phyloP scores from a whole-genome alignment of 2,888 invertebrate species.

The Tipula confusa region DNA sequence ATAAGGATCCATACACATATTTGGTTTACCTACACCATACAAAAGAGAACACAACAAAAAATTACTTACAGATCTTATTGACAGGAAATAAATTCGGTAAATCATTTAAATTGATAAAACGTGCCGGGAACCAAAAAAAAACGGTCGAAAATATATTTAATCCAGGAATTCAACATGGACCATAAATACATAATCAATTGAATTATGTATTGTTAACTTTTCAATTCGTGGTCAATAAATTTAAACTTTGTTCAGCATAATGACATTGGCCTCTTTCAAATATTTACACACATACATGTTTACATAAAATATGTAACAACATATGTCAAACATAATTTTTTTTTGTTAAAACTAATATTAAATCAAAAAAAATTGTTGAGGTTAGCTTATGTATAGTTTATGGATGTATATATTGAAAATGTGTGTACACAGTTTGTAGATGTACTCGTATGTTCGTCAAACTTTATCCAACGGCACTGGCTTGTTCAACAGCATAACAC shows the following conservation, averaged over 20 bases:
- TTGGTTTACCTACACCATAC: not conserved
- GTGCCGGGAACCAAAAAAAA: not conserved
- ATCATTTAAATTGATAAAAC: constrained; percentile 20
- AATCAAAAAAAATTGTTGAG: not conserved
- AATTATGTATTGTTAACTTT: not conserved
- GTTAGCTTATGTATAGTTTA: not conserved
- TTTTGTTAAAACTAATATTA: not conserved
- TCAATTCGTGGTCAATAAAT: not conserved
- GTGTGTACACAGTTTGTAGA: no score
- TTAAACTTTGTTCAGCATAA: not conserved
- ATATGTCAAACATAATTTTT: not conserved
- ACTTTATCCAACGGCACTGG: no score
- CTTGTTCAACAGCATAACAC: no score
- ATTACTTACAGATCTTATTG: not conserved
- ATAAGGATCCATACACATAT: not conserved
- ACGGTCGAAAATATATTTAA: not conserved
- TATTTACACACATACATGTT: not conserved
- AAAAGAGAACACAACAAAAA: not conserved
- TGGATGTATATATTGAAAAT: no score
- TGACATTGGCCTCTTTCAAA: not conserved
- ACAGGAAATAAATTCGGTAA: not conserved
- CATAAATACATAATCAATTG: not conserved
- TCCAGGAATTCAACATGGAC: not conserved
- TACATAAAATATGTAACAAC: not conserved
- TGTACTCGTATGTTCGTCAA: no score